phyloP scores from a whole-genome alignment of 2,113 vertebrate species.

The Calcarius ornatus region DNA sequence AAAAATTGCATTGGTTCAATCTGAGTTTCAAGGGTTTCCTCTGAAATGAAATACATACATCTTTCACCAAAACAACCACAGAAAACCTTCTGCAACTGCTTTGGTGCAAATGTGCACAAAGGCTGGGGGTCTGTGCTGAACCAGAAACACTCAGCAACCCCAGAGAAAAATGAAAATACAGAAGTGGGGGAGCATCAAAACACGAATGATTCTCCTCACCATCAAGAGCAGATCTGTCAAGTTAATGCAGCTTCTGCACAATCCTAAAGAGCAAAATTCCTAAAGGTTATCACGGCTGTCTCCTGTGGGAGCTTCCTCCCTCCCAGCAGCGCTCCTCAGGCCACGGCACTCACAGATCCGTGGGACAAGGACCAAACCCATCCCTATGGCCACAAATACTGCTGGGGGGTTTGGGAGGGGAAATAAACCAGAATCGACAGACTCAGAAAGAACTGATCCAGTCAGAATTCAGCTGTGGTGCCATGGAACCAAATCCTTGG shows the following conservation, averaged over 20 bases:
- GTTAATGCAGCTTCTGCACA: neutral
- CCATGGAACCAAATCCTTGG: neutral
- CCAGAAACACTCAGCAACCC: neutral
- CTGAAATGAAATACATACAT: neutral
- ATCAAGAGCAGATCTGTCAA: neutral
- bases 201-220: fast-evolving
- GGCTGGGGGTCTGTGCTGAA: neutral
- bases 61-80: neutral
- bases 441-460: neutral
- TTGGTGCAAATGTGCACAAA: neutral
- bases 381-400: neutral
- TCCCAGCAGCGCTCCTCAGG: neutral
- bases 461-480: neutral
- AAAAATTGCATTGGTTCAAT: neutral
- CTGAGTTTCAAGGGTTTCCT: neutral
- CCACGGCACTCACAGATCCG: fast-evolving
- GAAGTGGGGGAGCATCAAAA: neutral
- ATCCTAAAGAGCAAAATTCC: neutral
- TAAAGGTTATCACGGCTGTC: neutral
- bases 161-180: neutral
- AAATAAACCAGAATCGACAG: neutral
- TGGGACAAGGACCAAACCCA: neutral
- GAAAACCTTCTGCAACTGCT: neutral
- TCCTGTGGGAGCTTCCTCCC: neutral
- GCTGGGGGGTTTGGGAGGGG: neutral